Conservation (phyloP, 2,113 vertebrate species). For the Symphodus melops region DNA sequence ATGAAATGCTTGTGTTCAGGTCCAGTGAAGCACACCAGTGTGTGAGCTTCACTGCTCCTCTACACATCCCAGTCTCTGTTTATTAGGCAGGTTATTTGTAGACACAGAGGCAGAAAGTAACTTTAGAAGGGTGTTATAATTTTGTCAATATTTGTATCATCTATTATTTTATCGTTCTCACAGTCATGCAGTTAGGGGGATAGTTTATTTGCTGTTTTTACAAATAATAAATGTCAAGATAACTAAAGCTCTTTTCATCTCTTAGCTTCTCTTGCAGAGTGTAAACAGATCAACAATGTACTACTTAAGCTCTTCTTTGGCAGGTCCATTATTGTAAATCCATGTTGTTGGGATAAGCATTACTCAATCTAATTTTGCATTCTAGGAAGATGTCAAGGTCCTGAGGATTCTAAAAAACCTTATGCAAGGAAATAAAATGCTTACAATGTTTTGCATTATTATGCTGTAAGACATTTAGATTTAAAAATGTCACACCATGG, state of each 20-base stretch:
- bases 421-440: no score
- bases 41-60: conserved; percentile 28
- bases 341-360: conserved; percentile 10
- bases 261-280: background rate
- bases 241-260: background rate
- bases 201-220: background rate
- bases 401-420: background rate
- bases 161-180: background rate
- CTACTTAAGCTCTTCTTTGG: conserved; percentile 9
- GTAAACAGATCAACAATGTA: conserved; percentile 9
- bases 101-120: conserved; percentile 13
- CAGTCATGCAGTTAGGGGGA: background rate
- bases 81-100: conserved; percentile 63
- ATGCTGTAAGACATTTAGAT: background rate
- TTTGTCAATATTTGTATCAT: conserved; percentile 3
- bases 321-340: conserved; percentile 17
- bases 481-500: background rate
- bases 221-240: background rate
- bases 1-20: conserved; percentile 72
- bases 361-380: conserved; percentile 1
- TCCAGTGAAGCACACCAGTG: conserved; percentile 65
- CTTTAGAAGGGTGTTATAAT: conserved; percentile 4
- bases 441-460: background rate
- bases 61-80: conserved; percentile 32
- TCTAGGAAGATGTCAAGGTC: background rate